Evolutionary conservation across 2,797 vertebrate species (phyloP).

Genomic region (Alcedo atthis): DNA sequence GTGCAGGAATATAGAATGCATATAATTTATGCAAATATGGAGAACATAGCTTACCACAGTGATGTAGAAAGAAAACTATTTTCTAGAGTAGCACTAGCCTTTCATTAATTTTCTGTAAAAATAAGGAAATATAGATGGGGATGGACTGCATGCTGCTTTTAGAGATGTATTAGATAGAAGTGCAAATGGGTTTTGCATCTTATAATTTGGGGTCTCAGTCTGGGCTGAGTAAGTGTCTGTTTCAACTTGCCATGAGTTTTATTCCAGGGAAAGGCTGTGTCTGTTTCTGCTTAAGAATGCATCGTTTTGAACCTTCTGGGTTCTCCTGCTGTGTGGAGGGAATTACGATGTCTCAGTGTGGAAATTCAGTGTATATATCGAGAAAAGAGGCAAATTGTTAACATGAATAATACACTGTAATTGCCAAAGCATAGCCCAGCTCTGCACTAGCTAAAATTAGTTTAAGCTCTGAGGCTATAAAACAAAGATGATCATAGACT

Average conservation of each 20-base stretch:
- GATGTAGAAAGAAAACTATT: constrained; percentile 11
- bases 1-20: constrained; percentile 22
- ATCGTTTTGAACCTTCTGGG: not conserved
- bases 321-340: constrained; percentile 22
- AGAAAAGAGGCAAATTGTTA: constrained; percentile 33
- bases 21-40: constrained; percentile 2
- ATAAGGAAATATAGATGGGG: not conserved
- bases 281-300: not conserved
- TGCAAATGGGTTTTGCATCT: not conserved
- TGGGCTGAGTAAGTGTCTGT: not conserved
- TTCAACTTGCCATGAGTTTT: not conserved
- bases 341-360: not conserved
- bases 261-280: not conserved
- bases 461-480: constrained; percentile 72
- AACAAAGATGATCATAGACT: constrained; percentile 67
- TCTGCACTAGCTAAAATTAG: constrained; percentile 65
- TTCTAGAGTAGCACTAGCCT: constrained; percentile 31
- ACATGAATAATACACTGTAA: constrained; percentile 29
- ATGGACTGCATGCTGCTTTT: not conserved
- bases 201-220: not conserved
- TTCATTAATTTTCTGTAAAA: constrained; percentile 71
- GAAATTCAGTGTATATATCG: constrained; percentile 5
- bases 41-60: not conserved
- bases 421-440: constrained; percentile 32
- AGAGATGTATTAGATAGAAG: not conserved